Evolutionary conservation across 2,113 vertebrate species (phyloP).

Genomic region (Anguilla rostrata): DNA sequence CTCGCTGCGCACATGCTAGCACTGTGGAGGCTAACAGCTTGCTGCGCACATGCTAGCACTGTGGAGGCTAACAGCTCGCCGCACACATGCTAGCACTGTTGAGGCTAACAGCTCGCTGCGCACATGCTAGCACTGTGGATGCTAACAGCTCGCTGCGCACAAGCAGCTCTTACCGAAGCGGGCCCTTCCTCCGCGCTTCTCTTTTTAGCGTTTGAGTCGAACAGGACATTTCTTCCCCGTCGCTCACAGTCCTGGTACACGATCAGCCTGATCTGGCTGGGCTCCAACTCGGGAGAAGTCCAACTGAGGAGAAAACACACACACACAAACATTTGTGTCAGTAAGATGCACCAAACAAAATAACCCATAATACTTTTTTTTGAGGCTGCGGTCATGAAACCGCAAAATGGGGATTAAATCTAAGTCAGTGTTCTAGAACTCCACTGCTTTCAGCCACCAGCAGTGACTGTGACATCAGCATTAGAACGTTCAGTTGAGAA

Average conservation of each 20-base stretch:
- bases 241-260: conserved; percentile 98
- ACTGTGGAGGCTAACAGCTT: too few relatives aligned
- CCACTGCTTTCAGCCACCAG: too few relatives aligned
- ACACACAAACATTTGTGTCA: background rate
- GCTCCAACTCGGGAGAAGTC: conserved; percentile 91
- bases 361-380: background rate
- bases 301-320: conserved; percentile 71
- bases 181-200: conserved; percentile 82
- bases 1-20: too few relatives aligned
- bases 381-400: background rate
- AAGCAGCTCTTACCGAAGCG: conserved; percentile 76
- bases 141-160: too few relatives aligned
- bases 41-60: too few relatives aligned
- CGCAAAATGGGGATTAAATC: background rate
- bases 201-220: conserved; percentile 91
- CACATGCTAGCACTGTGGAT: too few relatives aligned
- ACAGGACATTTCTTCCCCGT: conserved; percentile 93
- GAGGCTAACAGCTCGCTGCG: too few relatives aligned
- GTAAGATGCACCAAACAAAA: background rate
- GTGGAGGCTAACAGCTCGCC: too few relatives aligned
- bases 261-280: conserved; percentile 92
- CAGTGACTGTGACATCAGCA: too few relatives aligned
- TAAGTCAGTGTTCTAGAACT: background rate
- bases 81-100: too few relatives aligned
- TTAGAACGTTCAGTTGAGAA: too few relatives aligned